phyloP scores from a whole-genome alignment of 2,888 invertebrate genomes.

The Phorcus lineatus region DNA sequence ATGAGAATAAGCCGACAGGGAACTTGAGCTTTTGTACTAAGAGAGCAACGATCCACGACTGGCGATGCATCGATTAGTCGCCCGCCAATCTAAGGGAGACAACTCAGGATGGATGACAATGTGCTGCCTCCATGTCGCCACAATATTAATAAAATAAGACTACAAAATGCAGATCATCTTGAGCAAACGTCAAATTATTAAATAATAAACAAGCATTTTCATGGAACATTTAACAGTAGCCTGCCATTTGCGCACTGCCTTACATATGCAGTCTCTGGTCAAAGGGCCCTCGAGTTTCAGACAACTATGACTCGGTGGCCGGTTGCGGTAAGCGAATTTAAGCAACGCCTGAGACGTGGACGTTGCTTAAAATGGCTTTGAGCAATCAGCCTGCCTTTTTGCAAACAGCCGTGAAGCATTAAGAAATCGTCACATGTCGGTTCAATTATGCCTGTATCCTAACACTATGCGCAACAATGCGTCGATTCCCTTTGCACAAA shows the following conservation, averaged over 20 bases:
- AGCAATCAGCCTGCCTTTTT: too few relatives aligned
- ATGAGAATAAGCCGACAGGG: neutral
- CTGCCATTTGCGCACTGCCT: conserved; percentile 5
- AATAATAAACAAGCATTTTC: conserved; percentile 21
- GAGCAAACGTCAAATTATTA: conserved; percentile 21
- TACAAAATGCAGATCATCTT: conserved; percentile 23
- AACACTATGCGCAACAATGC: too few relatives aligned
- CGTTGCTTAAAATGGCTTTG: too few relatives aligned
- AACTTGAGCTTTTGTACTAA: conserved; percentile 13
- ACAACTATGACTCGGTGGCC: too few relatives aligned
- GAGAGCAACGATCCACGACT: neutral
- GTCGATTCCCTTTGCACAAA: too few relatives aligned
- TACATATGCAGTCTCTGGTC: too few relatives aligned
- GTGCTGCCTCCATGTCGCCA: neutral
- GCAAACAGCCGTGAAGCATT: too few relatives aligned
- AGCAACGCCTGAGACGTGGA: too few relatives aligned
- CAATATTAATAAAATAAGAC: conserved; percentile 4
- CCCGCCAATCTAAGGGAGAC: conserved; percentile 3
- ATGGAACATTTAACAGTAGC: neutral
- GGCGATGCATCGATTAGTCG: neutral
- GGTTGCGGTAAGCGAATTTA: too few relatives aligned
- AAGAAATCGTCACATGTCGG: too few relatives aligned
- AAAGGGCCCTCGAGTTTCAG: too few relatives aligned
- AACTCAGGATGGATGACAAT: neutral
- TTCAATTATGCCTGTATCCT: too few relatives aligned